Conservation (phyloP, 2,888 invertebrate species). For the Norana najaformis region DNA sequence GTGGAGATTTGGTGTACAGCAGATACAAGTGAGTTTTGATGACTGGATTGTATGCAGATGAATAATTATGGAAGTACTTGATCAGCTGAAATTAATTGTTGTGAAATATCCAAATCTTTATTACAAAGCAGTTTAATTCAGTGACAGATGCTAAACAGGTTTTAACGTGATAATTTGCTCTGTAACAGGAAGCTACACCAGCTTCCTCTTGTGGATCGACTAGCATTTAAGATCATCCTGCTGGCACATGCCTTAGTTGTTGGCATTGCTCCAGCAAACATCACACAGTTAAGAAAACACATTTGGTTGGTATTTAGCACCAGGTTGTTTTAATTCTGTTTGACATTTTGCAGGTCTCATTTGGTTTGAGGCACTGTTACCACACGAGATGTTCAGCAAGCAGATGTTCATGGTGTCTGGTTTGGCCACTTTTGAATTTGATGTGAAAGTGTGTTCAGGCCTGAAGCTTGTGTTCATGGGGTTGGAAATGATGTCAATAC, state of each 20-base stretch:
- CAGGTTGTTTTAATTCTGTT: neutral
- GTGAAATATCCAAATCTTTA: neutral
- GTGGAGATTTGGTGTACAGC: neutral
- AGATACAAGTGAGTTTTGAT: neutral
- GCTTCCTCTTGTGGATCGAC: no score
- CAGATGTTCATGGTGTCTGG: neutral
- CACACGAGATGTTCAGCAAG: constrained; percentile 2
- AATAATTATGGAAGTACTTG: neutral
- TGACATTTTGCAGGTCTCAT: neutral
- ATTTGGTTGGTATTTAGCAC: no score
- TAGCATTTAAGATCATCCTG: no score
- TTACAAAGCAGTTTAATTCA: no score
- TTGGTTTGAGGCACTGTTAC: neutral
- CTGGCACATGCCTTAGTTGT: no score
- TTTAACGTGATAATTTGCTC: no score
- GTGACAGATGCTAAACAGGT: no score
- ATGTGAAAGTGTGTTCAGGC: neutral
- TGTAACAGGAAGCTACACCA: no score
- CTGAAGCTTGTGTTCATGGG: neutral
- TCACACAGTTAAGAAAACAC: no score
- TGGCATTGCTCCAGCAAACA: no score
- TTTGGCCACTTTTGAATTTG: neutral
- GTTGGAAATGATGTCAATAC: neutral
- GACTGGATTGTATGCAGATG: neutral
- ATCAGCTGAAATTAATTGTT: neutral